phyloP scores from a whole-genome alignment of 1,140 invertebrate genomes.

The Drosophila ananassae region DNA sequence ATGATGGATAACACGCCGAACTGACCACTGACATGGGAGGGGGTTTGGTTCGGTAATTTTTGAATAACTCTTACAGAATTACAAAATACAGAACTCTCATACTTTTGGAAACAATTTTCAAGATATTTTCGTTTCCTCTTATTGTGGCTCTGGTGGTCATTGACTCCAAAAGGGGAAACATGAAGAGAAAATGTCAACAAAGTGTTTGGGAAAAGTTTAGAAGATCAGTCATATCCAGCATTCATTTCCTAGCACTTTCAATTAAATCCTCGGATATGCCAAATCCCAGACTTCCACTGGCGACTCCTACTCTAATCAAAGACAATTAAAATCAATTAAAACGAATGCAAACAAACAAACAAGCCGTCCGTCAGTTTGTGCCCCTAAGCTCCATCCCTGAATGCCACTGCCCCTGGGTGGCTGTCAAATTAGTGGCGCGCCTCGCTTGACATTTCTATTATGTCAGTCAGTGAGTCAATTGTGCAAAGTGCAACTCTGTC shows the following conservation, averaged over 20 bases:
- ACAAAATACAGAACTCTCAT: conserved; percentile 11
- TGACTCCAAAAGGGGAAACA: conserved; percentile 39
- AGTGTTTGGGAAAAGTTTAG: conserved; percentile 21
- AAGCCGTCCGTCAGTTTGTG: conserved; percentile 23
- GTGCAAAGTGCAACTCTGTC: conserved; percentile 43
- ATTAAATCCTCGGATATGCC: not conserved
- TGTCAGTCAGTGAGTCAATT: conserved; percentile 72
- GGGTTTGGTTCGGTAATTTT: not conserved
- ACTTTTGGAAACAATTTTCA: conserved; percentile 49
- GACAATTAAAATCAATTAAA: conserved; percentile 81
- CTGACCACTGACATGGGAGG: conserved; percentile 32
- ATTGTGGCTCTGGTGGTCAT: conserved; percentile 30
- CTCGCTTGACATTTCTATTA: conserved; percentile 78
- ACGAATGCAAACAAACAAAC: conserved; percentile 63
- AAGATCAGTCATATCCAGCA: not conserved
- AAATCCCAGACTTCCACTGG: conserved; percentile 35
- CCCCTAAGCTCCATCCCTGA: not conserved
- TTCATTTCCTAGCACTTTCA: not conserved
- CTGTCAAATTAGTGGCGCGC: conserved; percentile 72
- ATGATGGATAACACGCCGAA: conserved; percentile 45
- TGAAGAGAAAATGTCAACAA: conserved; percentile 68
- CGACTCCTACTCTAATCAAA: conserved; percentile 60
- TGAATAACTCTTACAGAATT: conserved; percentile 1
- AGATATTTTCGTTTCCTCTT: conserved; percentile 29
- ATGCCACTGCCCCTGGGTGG: conserved; percentile 12